These are phyloP conservation scores for Falco concolor DNA, from an alignment of 2,797 vertebrate species.

Conservation along the genomic window DNA sequence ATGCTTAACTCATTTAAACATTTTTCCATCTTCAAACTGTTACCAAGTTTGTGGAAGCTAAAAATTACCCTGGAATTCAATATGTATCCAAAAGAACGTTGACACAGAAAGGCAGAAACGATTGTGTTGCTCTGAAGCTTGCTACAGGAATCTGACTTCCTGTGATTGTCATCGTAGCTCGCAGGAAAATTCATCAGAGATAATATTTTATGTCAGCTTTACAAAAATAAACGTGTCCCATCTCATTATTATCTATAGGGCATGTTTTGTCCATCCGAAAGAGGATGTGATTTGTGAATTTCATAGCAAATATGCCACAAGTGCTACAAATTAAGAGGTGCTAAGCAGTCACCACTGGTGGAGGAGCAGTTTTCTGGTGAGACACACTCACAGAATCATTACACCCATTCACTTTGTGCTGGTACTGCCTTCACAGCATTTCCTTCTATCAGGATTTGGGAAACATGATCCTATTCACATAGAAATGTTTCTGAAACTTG, in stretches of 20 bases:
- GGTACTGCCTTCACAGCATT: not conserved
- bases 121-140: not conserved
- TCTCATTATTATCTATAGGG: not conserved
- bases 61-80: not conserved
- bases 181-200: not conserved
- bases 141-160: not conserved
- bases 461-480: not conserved
- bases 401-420: not conserved
- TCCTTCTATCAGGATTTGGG: not conserved
- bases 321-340: not conserved
- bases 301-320: not conserved
- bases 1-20: not conserved
- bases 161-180: not conserved
- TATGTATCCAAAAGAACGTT: not conserved
- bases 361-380: not conserved
- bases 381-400: not conserved
- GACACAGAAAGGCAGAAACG: not conserved
- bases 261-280: not conserved
- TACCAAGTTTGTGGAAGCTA: not conserved
- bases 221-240: not conserved
- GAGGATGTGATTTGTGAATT: not conserved
- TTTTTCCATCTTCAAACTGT: not conserved
- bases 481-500: not conserved
- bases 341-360: not conserved
- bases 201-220: not conserved